A percentile compares a stretch with the other conserved stretches of the same genome.
These are phyloP conservation scores for Fragum fragum DNA, from an alignment of 2,888 invertebrate genomes.

Conservation along the genomic window DNA sequence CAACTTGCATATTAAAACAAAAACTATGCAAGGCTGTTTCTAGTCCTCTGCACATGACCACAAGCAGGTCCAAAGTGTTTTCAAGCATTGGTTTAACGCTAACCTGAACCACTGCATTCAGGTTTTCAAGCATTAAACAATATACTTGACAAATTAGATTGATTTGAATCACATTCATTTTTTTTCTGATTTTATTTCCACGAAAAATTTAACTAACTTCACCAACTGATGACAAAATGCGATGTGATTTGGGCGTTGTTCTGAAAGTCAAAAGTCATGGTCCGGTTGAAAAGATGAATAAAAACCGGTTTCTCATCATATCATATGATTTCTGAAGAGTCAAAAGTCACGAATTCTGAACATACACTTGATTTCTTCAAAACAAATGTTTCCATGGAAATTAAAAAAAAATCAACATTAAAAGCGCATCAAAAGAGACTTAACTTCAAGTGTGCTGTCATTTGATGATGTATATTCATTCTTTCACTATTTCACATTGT, in stretches of 20 bases:
- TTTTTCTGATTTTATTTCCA: slow-evolving; percentile 2
- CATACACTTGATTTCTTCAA: slow-evolving; percentile 6
- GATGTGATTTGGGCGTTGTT: slow-evolving; percentile 6
- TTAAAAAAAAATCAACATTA: background rate
- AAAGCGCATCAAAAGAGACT: slow-evolving; percentile 6
- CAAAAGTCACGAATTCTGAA: slow-evolving; percentile 2
- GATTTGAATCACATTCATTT: background rate
- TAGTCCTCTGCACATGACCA: background rate
- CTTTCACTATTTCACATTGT: background rate
- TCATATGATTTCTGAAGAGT: slow-evolving; percentile 6
- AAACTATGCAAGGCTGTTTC: slow-evolving; percentile 3
- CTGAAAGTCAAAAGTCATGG: slow-evolving; percentile 3
- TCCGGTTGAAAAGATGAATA: slow-evolving; percentile 3
- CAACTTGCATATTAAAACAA: slow-evolving; percentile 3
- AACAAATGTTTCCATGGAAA: slow-evolving; percentile 2
- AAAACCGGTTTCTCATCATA: slow-evolving; percentile 6
- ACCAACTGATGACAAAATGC: slow-evolving; percentile 6
- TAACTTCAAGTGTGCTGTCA: background rate
- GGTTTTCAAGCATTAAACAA: slow-evolving; percentile 6
- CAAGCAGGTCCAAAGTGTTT: background rate
- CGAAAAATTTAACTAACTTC: background rate
- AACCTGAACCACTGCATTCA: background rate
- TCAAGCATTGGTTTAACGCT: slow-evolving; percentile 3
- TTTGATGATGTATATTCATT: background rate
- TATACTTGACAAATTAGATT: slow-evolving; percentile 6